Evolutionary conservation across 2,888 invertebrate genomes (phyloP).

Genomic region (Halocaridina rubra): DNA sequence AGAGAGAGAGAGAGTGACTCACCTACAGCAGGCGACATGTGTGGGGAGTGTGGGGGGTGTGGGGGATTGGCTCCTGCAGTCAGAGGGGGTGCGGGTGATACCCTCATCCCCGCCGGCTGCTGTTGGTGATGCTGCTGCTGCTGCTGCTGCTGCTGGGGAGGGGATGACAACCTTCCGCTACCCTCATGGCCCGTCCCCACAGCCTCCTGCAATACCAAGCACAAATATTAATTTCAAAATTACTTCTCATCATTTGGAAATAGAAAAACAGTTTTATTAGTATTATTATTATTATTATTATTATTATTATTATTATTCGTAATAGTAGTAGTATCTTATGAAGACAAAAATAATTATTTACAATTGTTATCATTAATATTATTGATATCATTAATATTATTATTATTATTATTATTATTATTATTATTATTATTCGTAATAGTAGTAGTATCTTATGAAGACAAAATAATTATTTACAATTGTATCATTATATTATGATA

Average conservation of each 20-base stretch:
- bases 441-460: no score
- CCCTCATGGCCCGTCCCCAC: conserved; percentile 63
- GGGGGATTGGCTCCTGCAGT: conserved; percentile 53
- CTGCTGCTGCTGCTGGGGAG: conserved; percentile 53
- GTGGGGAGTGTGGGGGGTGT: conserved; percentile 77
- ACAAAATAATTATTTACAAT: no score
- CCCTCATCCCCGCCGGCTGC: conserved; percentile 64
- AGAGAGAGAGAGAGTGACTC: conserved; percentile 69
- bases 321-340: neutral
- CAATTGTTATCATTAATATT: no score
- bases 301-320: no score
- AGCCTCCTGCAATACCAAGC: conserved; percentile 54
- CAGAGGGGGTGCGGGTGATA: conserved; percentile 66
- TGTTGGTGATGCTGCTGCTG: conserved; percentile 45
- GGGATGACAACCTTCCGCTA: conserved; percentile 43
- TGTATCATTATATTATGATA: no score
- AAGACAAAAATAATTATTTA: no score
- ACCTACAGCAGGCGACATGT: conserved; percentile 98
- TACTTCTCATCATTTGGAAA: neutral
- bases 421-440: no score
- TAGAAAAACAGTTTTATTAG: neutral
- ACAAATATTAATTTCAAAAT: neutral
- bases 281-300: no score
- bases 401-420: no score
- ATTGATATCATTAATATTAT: no score